Evolutionary conservation across 1,140 invertebrate species (phyloP), one percentile per base, ranked within the genome.

Genomic region (Xylocopa sonorina): DNA sequence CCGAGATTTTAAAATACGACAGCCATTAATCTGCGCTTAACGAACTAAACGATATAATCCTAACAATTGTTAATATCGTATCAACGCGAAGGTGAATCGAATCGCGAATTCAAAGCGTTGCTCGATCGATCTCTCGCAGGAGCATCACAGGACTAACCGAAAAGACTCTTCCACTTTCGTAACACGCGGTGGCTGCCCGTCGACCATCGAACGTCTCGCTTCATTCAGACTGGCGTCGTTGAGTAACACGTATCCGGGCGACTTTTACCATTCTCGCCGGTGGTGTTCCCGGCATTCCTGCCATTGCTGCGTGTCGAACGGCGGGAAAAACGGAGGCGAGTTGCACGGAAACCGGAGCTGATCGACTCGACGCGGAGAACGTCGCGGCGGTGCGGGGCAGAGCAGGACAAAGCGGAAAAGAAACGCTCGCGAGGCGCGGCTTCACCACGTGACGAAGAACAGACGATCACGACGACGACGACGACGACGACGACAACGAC

Each of bases 391-490:
- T 34, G 57, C 18, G 7, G 34, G 57, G 9, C 29, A 34, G 41
- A 55, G 18, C n/a, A 34, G n/a, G n/a, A n/a, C n/a, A n/a, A n/a
- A n/a, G n/a, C n/a, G n/a, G n/a, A n/a, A 53, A n/a, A 74, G 48
- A 29, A 53, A 32, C 9, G 24, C 18, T 21, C 12, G 62, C 62
- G 38, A 46, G 58, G 27, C 46, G 27, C 48, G 34, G 18, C 9
- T n/a, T 46, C 21, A 27, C 38, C 60, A 62, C 57, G 71, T 63
- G 51, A 60, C 72, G 55, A 38, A n/a, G n/a, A n/a, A n/a, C n/a
- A n/a, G n/a, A n/a, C n/a, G n/a, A n/a, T n/a, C n/a, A n/a, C n/a
- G n/a, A n/a, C n/a, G n/a, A n/a, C n/a, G n/a, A n/a, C n/a, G n/a
- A n/a, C n/a, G n/a, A 21, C 5, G 21, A 12, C 34, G 46, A n/a